Evolutionary conservation across 2,797 vertebrate species (phyloP), one percentile per base, ranked within the genome.

Genomic region (Hydrophis major): DNA sequence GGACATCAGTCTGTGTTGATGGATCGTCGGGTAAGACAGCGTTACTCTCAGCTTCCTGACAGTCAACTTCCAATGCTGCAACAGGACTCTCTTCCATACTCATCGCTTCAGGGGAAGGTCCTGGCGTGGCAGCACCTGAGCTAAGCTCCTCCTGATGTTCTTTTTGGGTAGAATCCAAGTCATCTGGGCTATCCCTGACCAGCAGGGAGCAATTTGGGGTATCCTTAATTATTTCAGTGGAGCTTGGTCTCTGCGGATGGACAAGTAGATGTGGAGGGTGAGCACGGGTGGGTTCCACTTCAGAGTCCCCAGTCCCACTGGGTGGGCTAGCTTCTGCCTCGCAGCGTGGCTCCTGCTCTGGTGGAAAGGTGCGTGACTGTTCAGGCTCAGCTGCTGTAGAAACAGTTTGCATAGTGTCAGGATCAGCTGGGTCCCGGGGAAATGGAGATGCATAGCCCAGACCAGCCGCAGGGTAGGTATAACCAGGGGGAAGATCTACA

Each of bases 401-500:
- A 12, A 98, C 97, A 11, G 97, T 97, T 96, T 98, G 98, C 97
- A 99, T 98, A 89, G 98, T 97, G 97, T 98, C 97, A 91, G 99
- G 97, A 95, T 98, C 98, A 0, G 97, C 98, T 50, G 98, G 98
- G 14, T 98, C 97, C 92, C 98, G 97, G 90, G 98, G 96, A 90
- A 98, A 97, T 14, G 98, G 97, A 90, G 98, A 98, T 59, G 98
- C 97, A 97, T 99, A 99, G 95, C 97, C 98, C 96, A 98, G 96
- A 95, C 97, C 57, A 57, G 98, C 96, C 0, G 97, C 94, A 1
- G 98, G 98, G 95, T 98, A 99, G 90, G 97, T 96, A 94, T 98
- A 99, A 94, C 98, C 98, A 42, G 98, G 98, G 94, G 98, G 98
- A 95, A 99, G 96, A 94, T 99, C 99, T 99, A 92, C 7, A 90